These are phyloP conservation scores for Rhynchophorus ferrugineus DNA, from an alignment of 1,140 invertebrate species.

Conservation along the genomic window DNA sequence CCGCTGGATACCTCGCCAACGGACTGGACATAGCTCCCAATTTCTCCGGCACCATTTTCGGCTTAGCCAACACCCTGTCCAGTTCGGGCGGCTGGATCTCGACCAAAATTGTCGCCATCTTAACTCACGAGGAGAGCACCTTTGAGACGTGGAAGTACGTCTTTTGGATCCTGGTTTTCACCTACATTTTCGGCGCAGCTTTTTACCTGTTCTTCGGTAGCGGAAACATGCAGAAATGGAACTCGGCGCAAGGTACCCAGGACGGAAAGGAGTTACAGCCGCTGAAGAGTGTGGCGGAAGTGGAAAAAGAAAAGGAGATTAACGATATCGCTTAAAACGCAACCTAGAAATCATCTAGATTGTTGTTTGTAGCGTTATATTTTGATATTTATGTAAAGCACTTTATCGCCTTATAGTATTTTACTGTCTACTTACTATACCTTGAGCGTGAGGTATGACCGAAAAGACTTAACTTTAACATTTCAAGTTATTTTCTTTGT, in stretches of 20 bases:
- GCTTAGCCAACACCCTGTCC: conserved; percentile 82
- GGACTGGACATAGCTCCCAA: conserved; percentile 84
- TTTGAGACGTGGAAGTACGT: conserved; percentile 75
- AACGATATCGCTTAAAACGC: conserved; percentile 4
- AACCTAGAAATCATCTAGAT: no score
- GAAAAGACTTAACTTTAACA: no score
- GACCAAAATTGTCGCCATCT: conserved; percentile 71
- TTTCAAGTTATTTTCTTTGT: no score
- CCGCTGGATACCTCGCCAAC: conserved; percentile 81
- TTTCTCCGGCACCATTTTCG: conserved; percentile 85
- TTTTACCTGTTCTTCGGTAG: conserved; percentile 62
- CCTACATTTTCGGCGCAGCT: conserved; percentile 62
- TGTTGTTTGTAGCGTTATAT: no score
- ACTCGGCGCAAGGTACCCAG: conserved; percentile 35
- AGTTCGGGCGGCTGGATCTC: conserved; percentile 83
- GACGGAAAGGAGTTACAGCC: conserved; percentile 40
- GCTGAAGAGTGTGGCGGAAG: conserved; percentile 35
- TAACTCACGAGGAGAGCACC: conserved; percentile 69
- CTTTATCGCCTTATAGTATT: no score
- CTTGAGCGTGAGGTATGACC: no score
- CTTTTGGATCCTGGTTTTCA: conserved; percentile 70
- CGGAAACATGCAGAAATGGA: conserved; percentile 66
- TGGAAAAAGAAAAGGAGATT: conserved; percentile 30
- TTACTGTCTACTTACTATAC: no score
- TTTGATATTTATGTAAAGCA: no score